A percentile compares a stretch with the other conserved stretches of the same genome.
Conservation (phyloP, 2,113 vertebrate species). For the Corvus moneduloides region DNA sequence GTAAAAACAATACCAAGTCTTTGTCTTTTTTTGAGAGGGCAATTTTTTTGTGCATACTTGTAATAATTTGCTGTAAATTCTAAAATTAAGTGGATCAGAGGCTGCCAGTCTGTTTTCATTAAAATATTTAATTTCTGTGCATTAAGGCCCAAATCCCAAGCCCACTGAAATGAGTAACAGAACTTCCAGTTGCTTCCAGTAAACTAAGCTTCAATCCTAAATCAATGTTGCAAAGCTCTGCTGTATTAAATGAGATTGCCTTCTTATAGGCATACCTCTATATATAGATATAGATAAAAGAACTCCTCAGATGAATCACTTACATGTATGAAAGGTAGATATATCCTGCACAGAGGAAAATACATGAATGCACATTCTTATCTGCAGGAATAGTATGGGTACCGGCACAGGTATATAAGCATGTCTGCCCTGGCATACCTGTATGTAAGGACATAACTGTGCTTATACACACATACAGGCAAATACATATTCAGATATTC, state of each 20-base stretch:
- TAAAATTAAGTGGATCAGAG: neutral
- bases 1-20: neutral
- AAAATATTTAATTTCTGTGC: neutral
- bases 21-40: neutral
- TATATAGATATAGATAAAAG: neutral
- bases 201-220: neutral
- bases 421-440: neutral
- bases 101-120: neutral
- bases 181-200: neutral
- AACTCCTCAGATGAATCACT: neutral
- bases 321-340: no score
- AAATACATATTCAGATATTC: neutral
- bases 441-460: fast-evolving
- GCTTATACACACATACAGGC: neutral
- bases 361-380: neutral
- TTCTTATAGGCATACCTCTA: neutral
- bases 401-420: neutral
- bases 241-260: neutral
- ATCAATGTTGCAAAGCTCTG: neutral
- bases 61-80: neutral
- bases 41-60: neutral
- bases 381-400: neutral
- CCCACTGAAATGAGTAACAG: neutral
- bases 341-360: neutral
- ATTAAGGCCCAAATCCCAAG: neutral